A percentile compares a stretch with the other conserved stretches of the same genome.
Conservation (phyloP, 35 echinoderm and acorn worm species). For the Hemicentrotus pulcherrimus region DNA sequence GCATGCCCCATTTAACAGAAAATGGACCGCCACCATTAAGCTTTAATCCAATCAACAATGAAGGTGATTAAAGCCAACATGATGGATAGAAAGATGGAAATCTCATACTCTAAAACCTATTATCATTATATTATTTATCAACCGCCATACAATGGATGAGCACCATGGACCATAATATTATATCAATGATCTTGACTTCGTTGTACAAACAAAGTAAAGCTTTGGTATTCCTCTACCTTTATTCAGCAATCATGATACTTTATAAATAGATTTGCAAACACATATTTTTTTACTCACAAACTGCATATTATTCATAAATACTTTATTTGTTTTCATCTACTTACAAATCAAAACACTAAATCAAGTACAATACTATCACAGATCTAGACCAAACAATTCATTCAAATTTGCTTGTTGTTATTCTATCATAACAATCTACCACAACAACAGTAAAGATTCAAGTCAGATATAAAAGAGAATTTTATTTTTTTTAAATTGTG, state of each 20-base stretch:
- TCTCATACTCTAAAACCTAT: not conserved
- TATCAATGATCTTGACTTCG: not conserved
- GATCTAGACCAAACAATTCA: too few species aligned
- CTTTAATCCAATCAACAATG: not conserved
- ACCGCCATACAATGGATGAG: not conserved
- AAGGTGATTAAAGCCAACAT: not conserved
- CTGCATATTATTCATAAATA: too few species aligned
- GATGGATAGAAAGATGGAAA: not conserved
- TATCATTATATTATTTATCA: not conserved
- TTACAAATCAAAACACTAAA: too few species aligned
- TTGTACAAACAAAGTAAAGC: not conserved
- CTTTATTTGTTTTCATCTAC: too few species aligned
- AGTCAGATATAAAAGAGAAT: too few species aligned
- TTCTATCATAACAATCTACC: too few species aligned
- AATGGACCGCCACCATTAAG: not conserved
- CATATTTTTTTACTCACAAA: not conserved
- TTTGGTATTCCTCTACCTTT: not conserved
- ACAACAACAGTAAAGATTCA: too few species aligned
- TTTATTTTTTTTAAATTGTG: too few species aligned
- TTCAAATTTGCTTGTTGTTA: too few species aligned
- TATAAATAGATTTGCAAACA: not conserved
- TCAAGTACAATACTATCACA: too few species aligned
- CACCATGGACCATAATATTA: not conserved
- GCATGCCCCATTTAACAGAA: conserved; percentile 2
- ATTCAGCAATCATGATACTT: not conserved